phyloP scores from a whole-genome alignment of 2,113 vertebrate species.

The Cephalophus harveyi region DNA sequence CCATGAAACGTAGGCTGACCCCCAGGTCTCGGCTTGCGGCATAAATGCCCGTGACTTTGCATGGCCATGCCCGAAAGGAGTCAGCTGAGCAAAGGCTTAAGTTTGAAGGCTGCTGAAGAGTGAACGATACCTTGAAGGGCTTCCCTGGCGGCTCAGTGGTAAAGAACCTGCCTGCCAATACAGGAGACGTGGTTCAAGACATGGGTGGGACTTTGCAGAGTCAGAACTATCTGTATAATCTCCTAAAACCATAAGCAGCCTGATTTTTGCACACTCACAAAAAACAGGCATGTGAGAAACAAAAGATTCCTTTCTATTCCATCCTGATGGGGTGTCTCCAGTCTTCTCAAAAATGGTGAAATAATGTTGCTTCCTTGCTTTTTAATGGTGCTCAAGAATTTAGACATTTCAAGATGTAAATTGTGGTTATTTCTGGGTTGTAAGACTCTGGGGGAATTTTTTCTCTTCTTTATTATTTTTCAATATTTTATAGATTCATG shows the following conservation, averaged over 20 bases:
- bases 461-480: not conserved
- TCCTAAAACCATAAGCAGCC: not conserved
- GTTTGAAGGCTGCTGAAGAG: too few relatives aligned
- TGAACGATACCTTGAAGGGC: not conserved
- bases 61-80: accelerated
- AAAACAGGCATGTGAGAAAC: not conserved
- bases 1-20: not conserved
- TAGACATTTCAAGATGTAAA: not conserved
- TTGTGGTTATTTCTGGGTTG: not conserved
- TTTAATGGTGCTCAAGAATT: not conserved
- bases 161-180: not conserved
- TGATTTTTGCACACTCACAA: not conserved
- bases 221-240: not conserved
- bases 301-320: not conserved
- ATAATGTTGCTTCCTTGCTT: not conserved
- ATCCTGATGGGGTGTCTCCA: not conserved
- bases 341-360: not conserved
- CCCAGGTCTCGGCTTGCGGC: accelerated
- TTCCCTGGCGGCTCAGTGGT: not conserved
- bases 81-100: too few relatives aligned
- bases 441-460: not conserved
- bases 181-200: not conserved
- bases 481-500: not conserved
- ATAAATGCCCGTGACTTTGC: not conserved
- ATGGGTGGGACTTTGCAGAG: not conserved